Base-by-base conservation (phyloP, 1,140 invertebrate species). In the Whitmania pigra region DNA sequence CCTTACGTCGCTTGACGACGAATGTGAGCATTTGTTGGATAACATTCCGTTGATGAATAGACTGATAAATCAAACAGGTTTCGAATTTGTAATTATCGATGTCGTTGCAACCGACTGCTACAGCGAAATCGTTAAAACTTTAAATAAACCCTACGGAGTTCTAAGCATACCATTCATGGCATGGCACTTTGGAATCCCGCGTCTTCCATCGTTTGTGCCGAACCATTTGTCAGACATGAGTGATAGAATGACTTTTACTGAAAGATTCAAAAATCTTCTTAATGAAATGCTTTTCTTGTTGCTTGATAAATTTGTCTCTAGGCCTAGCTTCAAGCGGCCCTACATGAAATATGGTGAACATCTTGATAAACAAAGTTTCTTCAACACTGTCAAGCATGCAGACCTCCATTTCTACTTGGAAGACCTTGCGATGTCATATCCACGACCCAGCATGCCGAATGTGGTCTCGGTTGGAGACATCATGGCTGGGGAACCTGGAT, bases 141-240 rank as follows among this genome's bases (percentile, higher is more conserved):
- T 68, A 22, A 36, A 40, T 9, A 68, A 22, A 29, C 25, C 22
- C 7, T 68, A 68, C 36, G 67, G 17, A 43, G n/a, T 43, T n/a
- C 36, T 68, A 11, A 13, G 22, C n/a, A 22, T 68, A 31, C 36
- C 67, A 7, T 68, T 31, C 36, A 25, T 31, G 7, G 11, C 27
- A 0, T 68, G 67, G 67, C n/a, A 29, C 67, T 31, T 40, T 31
- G 67, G 67, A 31, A 40, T 68, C 36, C 67, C 67, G 11, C 25
- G 67, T 31, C 36, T 68, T 9, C 67, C 67, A 31, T 68, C 67
- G 36, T 68, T 68, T 40, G 67, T 43, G 11, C 67, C 67, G n/a
- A 63, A 7, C 11, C 36, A 29, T 11, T 17, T 29, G 36, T n/a
- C 27, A 29, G 36, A 43, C n/a, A 2, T 29, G 20, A 31, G 22